phyloP scores from a whole-genome alignment of 2,797 vertebrate species.

The Enteromius paludinosus region DNA sequence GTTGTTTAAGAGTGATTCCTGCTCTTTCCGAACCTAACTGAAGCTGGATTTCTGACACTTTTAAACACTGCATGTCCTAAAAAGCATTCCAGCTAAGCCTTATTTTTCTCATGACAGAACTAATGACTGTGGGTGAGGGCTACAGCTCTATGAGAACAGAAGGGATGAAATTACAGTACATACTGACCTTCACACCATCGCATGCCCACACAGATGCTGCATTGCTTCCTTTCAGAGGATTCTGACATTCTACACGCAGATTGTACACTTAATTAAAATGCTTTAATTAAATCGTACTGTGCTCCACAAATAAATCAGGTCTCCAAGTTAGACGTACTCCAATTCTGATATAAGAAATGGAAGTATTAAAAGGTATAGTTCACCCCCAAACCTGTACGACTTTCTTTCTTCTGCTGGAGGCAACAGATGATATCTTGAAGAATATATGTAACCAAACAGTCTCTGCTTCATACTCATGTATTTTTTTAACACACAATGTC shows the following conservation, averaged over 20 bases:
- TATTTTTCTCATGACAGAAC: not conserved
- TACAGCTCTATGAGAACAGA: conserved; percentile 29
- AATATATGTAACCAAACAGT: not conserved
- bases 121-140: conserved; percentile 28
- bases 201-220: conserved; percentile 41
- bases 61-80: conserved; percentile 15
- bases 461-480: not conserved
- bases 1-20: not conserved
- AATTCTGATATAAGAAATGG: not conserved
- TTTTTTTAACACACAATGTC: not conserved
- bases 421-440: not conserved
- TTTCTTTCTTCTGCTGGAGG: not conserved
- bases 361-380: not conserved
- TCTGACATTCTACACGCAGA: conserved; percentile 35
- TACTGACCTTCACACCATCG: conserved; percentile 22
- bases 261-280: conserved; percentile 45
- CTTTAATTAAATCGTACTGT: conserved; percentile 4
- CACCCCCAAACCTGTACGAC: not conserved
- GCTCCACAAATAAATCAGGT: conserved; percentile 1
- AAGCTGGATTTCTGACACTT: conserved; percentile 9
- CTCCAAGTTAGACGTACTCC: not conserved
- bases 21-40: conserved; percentile 34
- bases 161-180: conserved; percentile 18
- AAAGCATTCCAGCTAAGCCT: conserved; percentile 11
- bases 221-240: conserved; percentile 27